Conservation (phyloP, 2,888 invertebrate genomes). For the Pterostichus madidus region DNA sequence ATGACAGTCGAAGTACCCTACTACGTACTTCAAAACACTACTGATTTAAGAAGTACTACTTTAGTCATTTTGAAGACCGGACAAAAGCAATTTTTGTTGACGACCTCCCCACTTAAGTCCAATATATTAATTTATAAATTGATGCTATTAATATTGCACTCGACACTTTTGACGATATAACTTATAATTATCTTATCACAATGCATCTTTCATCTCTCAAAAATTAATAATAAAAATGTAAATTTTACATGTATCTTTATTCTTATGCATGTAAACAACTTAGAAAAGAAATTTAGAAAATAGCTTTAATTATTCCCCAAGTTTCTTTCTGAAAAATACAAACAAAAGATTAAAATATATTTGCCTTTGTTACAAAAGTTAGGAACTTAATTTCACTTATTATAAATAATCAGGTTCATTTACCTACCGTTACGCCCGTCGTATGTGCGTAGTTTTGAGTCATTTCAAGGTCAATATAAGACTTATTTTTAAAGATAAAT, state of each 20-base stretch:
- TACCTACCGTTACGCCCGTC: conserved; percentile 16
- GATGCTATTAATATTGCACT: neutral
- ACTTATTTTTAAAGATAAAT: conserved; percentile 62
- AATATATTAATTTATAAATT: conserved; percentile 53
- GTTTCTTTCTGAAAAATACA: conserved; percentile 30
- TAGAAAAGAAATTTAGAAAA: conserved; percentile 34
- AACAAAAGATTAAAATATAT: conserved; percentile 39
- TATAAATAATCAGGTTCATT: conserved; percentile 32
- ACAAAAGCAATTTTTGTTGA: conserved; percentile 54
- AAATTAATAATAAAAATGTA: no score
- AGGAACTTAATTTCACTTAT: conserved; percentile 40
- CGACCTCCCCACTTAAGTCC: conserved; percentile 9
- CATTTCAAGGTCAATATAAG: conserved; percentile 35
- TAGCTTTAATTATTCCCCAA: neutral
- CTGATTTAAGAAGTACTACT: conserved; percentile 22
- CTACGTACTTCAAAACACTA: conserved; percentile 5
- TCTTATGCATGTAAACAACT: neutral
- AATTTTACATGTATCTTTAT: no score
- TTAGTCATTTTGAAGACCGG: conserved; percentile 49
- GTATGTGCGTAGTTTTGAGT: conserved; percentile 13
- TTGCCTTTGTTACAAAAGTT: conserved; percentile 36
- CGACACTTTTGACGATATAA: neutral
- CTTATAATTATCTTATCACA: neutral
- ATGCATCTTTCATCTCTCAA: no score
- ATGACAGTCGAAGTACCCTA: neutral